Percentiles rank a stretch among this genome's conserved stretches.
phyloP scores from a whole-genome alignment of 1,140 invertebrate genomes.

The Caenorhabditis tropicalis region DNA sequence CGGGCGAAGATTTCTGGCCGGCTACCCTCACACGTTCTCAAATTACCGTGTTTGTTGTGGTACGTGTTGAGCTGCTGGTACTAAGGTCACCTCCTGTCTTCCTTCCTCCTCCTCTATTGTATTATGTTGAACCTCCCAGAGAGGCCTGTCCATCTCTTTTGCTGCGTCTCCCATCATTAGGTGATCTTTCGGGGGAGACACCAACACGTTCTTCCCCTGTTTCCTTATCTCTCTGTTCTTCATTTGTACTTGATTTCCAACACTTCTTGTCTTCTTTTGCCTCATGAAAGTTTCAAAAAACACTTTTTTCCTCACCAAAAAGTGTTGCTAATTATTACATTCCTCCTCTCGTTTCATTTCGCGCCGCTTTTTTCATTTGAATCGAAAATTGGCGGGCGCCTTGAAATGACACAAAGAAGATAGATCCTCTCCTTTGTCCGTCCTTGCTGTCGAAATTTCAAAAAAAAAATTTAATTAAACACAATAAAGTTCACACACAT shows the following conservation, averaged over 20 bases:
- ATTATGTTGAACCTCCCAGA: conserved; percentile 17
- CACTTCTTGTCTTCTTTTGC: not conserved
- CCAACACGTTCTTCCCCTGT: not conserved
- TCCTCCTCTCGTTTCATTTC: not conserved
- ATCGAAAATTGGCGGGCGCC: not conserved
- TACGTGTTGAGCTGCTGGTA: not conserved
- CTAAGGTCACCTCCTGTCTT: not conserved
- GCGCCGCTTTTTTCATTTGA: not conserved
- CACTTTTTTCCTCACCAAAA: too few species aligned
- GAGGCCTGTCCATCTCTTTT: not conserved
- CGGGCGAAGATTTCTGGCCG: too few species aligned
- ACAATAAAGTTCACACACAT: not conserved
- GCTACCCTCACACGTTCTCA: conserved; percentile 21
- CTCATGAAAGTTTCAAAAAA: not conserved
- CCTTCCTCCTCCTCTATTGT: not conserved
- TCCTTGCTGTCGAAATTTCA: not conserved
- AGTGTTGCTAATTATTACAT: too few species aligned
- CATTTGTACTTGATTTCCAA: not conserved
- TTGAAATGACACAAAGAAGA: conserved; percentile 5
- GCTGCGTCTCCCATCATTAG: not conserved
- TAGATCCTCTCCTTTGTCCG: not conserved
- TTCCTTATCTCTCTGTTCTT: conserved; percentile 1
- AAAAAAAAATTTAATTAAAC: not conserved
- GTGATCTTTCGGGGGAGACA: too few species aligned
- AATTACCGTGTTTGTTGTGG: conserved; percentile 28